A percentile compares a stretch with the other conserved stretches of the same genome.
Conservation (phyloP, 2,888 invertebrate species). For the Lycaena phlaeas region DNA sequence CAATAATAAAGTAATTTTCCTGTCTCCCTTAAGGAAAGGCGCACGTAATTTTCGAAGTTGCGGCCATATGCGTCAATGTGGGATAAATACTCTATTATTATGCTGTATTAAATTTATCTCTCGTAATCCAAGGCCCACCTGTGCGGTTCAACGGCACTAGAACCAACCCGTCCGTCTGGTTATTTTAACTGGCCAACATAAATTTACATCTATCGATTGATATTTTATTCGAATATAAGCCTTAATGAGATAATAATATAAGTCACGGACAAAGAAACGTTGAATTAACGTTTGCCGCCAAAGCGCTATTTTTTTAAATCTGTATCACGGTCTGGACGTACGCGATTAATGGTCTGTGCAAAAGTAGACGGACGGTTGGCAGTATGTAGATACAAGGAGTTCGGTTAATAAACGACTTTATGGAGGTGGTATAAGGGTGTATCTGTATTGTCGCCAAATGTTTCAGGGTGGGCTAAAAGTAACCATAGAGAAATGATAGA, state of each 20-base stretch:
- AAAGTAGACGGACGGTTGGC: conserved; percentile 11
- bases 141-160: conserved; percentile 65
- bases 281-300: conserved; percentile 40
- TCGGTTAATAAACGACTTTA: neutral
- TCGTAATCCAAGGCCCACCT: conserved; percentile 66
- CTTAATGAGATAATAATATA: conserved; percentile 34
- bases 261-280: conserved; percentile 28
- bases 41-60: too few species aligned
- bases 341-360: conserved; percentile 39
- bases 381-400: neutral
- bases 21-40: too few species aligned
- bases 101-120: conserved; percentile 60
- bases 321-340: conserved; percentile 46
- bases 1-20: too few species aligned
- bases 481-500: conserved; percentile 4
- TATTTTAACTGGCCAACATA: conserved; percentile 43
- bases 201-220: conserved; percentile 48
- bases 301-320: conserved; percentile 55
- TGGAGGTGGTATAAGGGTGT: neutral
- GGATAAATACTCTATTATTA: conserved; percentile 48
- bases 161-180: conserved; percentile 59
- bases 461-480: conserved; percentile 7
- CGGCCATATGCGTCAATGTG: conserved; percentile 18
- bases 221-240: conserved; percentile 41
- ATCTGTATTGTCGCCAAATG: neutral